These are phyloP conservation scores for Phragmatobia fuliginosa DNA, from an alignment of 2,888 invertebrate species.

Conservation along the genomic window DNA sequence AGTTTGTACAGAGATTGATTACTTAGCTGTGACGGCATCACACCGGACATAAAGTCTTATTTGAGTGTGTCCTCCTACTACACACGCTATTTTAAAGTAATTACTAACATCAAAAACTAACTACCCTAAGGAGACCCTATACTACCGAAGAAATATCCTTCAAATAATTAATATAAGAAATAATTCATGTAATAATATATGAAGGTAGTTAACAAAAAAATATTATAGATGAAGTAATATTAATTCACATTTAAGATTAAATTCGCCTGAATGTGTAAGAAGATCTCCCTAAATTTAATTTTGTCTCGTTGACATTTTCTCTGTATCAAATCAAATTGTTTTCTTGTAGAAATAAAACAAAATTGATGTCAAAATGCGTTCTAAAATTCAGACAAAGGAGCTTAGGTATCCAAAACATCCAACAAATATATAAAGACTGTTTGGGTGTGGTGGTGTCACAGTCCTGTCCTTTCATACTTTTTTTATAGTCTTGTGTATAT, in stretches of 20 bases:
- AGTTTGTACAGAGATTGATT: slow-evolving; percentile 52
- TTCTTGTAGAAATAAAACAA: neutral
- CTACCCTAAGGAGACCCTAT: too few species aligned
- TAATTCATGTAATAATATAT: neutral
- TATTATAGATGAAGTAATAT: neutral
- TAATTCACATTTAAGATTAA: neutral
- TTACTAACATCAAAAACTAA: too few species aligned
- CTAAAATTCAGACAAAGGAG: neutral
- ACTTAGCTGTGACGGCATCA: slow-evolving; percentile 26
- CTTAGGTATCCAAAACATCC: neutral
- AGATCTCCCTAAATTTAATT: neutral
- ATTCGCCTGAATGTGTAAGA: neutral
- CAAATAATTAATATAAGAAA: too few species aligned
- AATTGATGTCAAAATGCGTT: neutral
- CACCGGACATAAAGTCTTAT: neutral
- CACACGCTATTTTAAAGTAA: too few species aligned
- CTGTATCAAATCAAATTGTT: too few species aligned
- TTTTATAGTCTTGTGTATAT: slow-evolving; percentile 32
- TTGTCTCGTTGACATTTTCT: neutral
- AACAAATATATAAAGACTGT: neutral
- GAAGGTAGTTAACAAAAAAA: neutral
- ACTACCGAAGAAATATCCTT: neutral
- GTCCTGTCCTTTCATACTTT: slow-evolving; percentile 21
- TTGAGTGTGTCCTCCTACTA: neutral
- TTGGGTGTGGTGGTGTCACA: slow-evolving; percentile 36